Evolutionary conservation across 2,888 invertebrate species (phyloP).

Genomic region (Morinoia aosen): DNA sequence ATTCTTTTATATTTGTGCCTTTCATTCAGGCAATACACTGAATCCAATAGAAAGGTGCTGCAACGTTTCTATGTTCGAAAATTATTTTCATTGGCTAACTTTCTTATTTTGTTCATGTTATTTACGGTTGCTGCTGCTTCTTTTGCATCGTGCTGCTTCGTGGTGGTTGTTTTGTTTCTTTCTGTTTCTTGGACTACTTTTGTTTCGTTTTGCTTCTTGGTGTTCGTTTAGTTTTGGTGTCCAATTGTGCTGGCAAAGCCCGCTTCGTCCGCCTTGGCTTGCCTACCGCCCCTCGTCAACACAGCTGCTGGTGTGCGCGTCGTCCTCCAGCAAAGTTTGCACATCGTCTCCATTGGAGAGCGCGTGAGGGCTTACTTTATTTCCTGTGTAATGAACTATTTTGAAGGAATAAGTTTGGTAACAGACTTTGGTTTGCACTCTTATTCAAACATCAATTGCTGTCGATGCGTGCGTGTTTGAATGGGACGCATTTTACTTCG

Average conservation of each 20-base stretch:
- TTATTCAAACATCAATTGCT: background rate
- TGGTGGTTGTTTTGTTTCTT: background rate
- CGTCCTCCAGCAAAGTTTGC: background rate
- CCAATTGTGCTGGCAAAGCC: too few species aligned
- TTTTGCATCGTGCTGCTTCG: background rate
- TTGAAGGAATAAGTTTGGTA: background rate
- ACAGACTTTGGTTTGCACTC: background rate
- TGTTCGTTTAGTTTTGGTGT: background rate
- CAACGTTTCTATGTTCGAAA: background rate
- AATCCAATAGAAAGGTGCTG: background rate
- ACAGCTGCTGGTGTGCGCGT: background rate
- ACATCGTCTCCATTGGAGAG: background rate
- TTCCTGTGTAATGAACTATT: background rate
- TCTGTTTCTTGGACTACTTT: background rate
- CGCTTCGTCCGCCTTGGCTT: too few species aligned
- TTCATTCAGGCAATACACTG: background rate
- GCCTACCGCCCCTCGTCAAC: too few species aligned
- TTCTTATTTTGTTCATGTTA: background rate
- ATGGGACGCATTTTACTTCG: too few species aligned
- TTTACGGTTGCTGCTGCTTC: background rate
- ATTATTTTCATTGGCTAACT: background rate
- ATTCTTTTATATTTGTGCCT: background rate
- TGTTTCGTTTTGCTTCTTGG: background rate
- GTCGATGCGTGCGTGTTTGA: too few species aligned
- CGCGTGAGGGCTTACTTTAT: background rate